These are phyloP conservation scores for Coelogynopora nodosa DNA, from an alignment of 2,888 invertebrate genomes.

Conservation along the genomic window DNA sequence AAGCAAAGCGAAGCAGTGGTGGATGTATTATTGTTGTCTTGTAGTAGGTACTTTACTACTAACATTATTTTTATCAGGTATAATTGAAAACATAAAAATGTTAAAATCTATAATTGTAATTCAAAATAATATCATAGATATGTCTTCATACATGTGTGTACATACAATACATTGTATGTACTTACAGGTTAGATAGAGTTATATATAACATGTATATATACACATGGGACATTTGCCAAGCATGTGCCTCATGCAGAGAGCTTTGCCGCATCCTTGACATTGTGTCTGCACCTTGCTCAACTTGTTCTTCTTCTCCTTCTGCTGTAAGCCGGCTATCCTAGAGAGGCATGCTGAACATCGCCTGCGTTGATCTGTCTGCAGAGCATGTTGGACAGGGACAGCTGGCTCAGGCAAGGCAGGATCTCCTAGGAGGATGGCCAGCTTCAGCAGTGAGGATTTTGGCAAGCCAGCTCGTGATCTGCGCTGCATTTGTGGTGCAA, in stretches of 20 bases:
- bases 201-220: too few species aligned
- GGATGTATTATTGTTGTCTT: too few species aligned
- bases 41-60: too few species aligned
- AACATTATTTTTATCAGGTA: too few species aligned
- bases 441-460: background rate
- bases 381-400: background rate
- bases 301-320: too few species aligned
- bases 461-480: background rate
- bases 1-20: too few species aligned
- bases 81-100: too few species aligned
- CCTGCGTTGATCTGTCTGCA: background rate
- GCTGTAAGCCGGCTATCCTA: background rate
- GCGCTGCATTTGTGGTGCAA: background rate
- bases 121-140: too few species aligned
- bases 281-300: background rate
- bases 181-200: background rate
- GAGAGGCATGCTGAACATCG: background rate
- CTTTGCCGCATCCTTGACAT: background rate
- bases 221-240: background rate
- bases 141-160: too few species aligned
- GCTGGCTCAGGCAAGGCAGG: background rate
- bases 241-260: background rate
- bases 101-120: too few species aligned
- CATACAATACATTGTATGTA: too few species aligned
- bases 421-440: background rate